phyloP scores from a whole-genome alignment of 35 echinoderm and acorn worm species.

The Heliocidaris erythrogramma region DNA sequence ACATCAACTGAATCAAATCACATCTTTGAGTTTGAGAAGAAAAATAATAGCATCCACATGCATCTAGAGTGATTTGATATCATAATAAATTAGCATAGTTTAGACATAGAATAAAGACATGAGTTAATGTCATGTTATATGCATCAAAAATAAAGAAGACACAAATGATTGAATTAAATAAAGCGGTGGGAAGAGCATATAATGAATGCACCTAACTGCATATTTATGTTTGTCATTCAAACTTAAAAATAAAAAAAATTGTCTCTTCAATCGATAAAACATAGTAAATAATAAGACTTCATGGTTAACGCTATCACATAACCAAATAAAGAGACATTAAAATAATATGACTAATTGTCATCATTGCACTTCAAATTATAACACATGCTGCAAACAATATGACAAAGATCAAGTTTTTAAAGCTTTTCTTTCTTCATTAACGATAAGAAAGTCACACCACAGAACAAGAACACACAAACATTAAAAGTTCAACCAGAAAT shows the following conservation, averaged over 20 bases:
- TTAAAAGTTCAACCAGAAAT: not conserved
- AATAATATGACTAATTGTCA: conserved; percentile 43
- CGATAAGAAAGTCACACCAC: not conserved
- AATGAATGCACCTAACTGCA: conserved; percentile 19
- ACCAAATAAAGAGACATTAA: conserved; percentile 29
- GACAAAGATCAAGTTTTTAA: conserved; percentile 43
- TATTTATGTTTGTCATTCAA: not conserved
- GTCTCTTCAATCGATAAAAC: not conserved
- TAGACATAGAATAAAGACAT: not conserved
- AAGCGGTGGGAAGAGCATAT: conserved; percentile 27
- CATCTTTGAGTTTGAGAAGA: not conserved
- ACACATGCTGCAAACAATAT: conserved; percentile 34
- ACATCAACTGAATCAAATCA: not conserved
- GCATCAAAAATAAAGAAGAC: conserved; percentile 2
- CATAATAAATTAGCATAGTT: conserved; percentile 8
- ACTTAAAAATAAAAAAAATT: not conserved
- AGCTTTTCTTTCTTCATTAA: conserved; percentile 34
- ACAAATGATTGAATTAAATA: conserved; percentile 22
- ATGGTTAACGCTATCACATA: conserved; percentile 14
- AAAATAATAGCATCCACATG: conserved; percentile 13
- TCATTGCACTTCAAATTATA: conserved; percentile 52
- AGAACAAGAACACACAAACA: not conserved
- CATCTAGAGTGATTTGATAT: not conserved
- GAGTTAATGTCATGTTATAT: not conserved
- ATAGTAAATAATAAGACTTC: not conserved